phyloP scores from a whole-genome alignment of 2,113 vertebrate genomes.

The Talpa occidentalis region DNA sequence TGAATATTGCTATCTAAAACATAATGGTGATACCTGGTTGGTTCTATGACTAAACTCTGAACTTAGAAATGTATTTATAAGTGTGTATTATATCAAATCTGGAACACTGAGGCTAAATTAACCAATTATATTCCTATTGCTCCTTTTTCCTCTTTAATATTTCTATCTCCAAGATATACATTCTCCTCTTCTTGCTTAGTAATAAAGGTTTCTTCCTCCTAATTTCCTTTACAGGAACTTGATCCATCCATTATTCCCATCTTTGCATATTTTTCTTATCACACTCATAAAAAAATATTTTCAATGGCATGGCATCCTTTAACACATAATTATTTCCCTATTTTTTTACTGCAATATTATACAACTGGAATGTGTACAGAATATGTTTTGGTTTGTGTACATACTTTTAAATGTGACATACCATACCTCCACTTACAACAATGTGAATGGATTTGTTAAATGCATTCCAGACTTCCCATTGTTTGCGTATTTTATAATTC shows the following conservation, averaged over 20 bases:
- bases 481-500: not conserved
- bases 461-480: not conserved
- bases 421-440: not conserved
- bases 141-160: not conserved
- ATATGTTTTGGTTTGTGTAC: not conserved
- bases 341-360: not conserved
- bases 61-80: not conserved
- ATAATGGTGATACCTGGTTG: not conserved
- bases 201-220: not conserved
- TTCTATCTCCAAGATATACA: not conserved
- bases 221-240: not conserved
- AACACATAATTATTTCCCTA: not conserved
- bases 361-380: not conserved
- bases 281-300: not conserved
- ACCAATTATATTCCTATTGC: not conserved
- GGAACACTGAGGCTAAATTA: not conserved
- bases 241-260: not conserved
- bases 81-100: not conserved
- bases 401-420: not conserved
- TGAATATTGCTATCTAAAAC: not conserved
- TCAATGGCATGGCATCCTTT: not conserved
- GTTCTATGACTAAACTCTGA: not conserved
- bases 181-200: not conserved
- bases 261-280: not conserved
- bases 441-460: not conserved